Percentiles rank a stretch among this genome's conserved stretches.
phyloP scores from a whole-genome alignment of 35 echinoderm and acorn worm genomes.

The Eucidaris tribuloides region DNA sequence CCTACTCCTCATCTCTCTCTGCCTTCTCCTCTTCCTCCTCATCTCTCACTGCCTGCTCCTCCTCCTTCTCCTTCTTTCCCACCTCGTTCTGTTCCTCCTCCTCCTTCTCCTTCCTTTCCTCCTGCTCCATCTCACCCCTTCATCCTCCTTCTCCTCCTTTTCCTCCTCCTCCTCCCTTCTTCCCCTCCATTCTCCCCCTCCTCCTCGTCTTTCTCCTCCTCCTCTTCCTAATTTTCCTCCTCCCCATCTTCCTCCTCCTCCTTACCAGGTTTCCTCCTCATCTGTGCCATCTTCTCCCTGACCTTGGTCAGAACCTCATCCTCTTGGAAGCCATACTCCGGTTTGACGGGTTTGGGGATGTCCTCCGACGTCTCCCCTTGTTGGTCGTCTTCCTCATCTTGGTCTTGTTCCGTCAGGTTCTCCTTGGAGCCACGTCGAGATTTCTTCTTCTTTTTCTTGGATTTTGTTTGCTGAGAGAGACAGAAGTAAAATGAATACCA shows the following conservation, averaged over 20 bases:
- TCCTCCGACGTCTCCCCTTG: constrained; percentile 13
- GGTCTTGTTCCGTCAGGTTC: constrained; percentile 30
- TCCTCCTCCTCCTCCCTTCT: neutral
- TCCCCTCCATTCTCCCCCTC: neutral
- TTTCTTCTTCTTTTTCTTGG: constrained; percentile 63
- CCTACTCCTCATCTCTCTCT: too few relatives aligned
- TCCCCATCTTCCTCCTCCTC: neutral
- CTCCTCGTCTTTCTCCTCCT: neutral
- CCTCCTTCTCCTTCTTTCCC: too few relatives aligned
- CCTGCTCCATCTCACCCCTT: too few relatives aligned
- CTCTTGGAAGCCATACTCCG: constrained; percentile 64
- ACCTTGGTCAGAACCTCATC: constrained; percentile 40
- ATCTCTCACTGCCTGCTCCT: too few relatives aligned
- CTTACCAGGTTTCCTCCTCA: constrained; percentile 85
- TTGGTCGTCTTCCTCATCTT: constrained; percentile 44
- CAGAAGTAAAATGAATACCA: too few relatives aligned
- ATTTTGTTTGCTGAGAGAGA: too few relatives aligned
- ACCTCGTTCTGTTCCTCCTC: too few relatives aligned
- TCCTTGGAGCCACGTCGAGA: constrained; percentile 55
- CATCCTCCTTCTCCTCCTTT: neutral
- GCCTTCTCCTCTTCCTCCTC: too few relatives aligned
- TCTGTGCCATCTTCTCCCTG: constrained; percentile 55
- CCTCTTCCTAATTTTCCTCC: neutral
- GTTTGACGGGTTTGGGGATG: constrained; percentile 74
- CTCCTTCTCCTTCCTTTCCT: too few relatives aligned